Base-by-base conservation (phyloP, 53 echinoderm and acorn worm genomes). In the Zoroaster sp. region DNA sequence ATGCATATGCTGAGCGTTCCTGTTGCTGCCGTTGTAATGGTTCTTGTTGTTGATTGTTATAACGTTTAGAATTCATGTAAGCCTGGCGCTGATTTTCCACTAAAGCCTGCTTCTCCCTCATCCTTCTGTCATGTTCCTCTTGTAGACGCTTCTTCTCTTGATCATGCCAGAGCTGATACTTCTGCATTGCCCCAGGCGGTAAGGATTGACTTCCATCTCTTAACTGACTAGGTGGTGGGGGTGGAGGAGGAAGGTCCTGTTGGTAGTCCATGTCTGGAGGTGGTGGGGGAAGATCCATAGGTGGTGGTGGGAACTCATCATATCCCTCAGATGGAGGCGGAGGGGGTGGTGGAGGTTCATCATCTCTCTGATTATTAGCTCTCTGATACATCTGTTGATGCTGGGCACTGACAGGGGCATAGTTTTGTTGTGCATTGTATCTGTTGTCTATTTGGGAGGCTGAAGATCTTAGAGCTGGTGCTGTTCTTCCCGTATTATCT, bases 301-400 rank as follows among this genome's bases (percentile, higher is more conserved):
- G 95, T 40, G 97, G 96, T 31, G 94, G 95, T 30, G 95, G 97
- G 17, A 95, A 55, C 23, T 95, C 69, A 52, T 92, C 94, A 32
- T 78, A 87, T 20, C 81, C 59, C 1, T 70, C 86, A 12, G 75
- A 28, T 66, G 88, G 92, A 31, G 83, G 90, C 7, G 92, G 92
- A 12, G 87, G 85, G n/a, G 70, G 94, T 59, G 54, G 78, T 41
- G 67, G 72, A 35, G 89, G 90, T 33, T 76, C 42, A 9, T 53
- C 55, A 38, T 43, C 54, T 25, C 75, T 46, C 51, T 66, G 85
- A 13, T 45, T 36, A 17, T 67, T 46, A 73, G 90, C 28, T 54
- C 93, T 86, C 76, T 85, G 85, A 41, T 83, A 89, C 35, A 72
- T 34, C 68, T 85, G 73, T 40, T 42, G 78, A 23, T 93, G 93